Conservation (phyloP, 2,797 vertebrate genomes). For the Euthynnus affinis region DNA sequence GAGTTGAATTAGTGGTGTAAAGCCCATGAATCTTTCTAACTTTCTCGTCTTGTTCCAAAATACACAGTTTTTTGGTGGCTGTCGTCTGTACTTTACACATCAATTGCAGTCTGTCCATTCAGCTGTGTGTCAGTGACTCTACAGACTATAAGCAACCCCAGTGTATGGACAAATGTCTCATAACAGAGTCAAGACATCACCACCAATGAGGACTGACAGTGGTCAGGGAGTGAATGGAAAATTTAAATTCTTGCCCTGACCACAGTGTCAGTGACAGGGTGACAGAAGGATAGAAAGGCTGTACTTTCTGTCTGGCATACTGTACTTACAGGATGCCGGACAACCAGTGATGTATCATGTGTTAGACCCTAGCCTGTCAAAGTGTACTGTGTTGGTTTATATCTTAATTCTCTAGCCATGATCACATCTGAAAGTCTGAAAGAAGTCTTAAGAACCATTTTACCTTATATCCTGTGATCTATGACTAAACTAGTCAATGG, state of each 20-base stretch:
- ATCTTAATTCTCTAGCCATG: not conserved
- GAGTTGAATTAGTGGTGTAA: constrained; percentile 27
- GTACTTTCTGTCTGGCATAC: no score
- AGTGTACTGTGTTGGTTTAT: no score
- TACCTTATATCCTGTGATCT: no score
- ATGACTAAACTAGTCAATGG: not conserved
- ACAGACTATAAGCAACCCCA: not conserved
- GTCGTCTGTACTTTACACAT: not conserved
- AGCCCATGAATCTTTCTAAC: not conserved
- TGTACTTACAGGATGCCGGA: not conserved
- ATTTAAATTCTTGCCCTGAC: constrained; percentile 29
- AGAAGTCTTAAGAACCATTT: not conserved
- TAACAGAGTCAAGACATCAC: not conserved
- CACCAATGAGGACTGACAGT: constrained; percentile 6
- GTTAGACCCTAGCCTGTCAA: not conserved
- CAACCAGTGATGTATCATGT: not conserved
- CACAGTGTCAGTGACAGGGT: constrained; percentile 19
- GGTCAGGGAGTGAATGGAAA: constrained; percentile 14
- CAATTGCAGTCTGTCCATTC: constrained; percentile 3
- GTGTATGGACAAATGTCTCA: not conserved
- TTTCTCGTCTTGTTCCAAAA: constrained; percentile 9
- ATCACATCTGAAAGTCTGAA: not conserved
- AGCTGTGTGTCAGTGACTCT: not conserved
- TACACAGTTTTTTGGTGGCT: not conserved
- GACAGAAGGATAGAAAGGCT: not conserved